Evolutionary conservation across 1,140 invertebrate species (phyloP), one percentile per base, ranked within the genome.

Genomic region (Thaumatotibia leucotreta): DNA sequence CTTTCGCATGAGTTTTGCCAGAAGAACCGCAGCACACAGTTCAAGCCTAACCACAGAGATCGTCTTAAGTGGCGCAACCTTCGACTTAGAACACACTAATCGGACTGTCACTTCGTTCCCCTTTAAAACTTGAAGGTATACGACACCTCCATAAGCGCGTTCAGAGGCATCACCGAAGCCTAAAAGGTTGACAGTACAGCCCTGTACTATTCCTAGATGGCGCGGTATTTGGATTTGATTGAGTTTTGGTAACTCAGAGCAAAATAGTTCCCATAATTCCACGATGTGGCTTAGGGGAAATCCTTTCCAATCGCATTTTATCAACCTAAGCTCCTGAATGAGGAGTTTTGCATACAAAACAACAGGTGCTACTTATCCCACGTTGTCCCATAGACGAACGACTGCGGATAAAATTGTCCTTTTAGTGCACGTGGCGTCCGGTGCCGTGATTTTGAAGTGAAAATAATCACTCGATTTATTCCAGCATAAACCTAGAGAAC

Each of bases 291-390:
- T 22, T 2, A 65, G 73, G 4, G 68, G 68, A 11, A 23, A 29
- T 14, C 68, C 68, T 66, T 89, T 83, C 82, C 86, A 89, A 5
- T 65, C 73, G 0, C 78, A 6, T 4, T 81, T 72, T 0, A 67
- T 5, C 11, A 33, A 20, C 80, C 81, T 83, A 14, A 84, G 62
- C 20, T 76, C 49, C 65, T 87, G 76, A 6, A 89, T 66, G 22
- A 83, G 63, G 4, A 84, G 68, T 71, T 86, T 87, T 1, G 68
- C 69, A 10, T 24, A 61, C n/a, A 87, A 66, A 0, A 70, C 70
- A 5, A 70, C 61, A 5, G 76, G 79, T 5, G 69, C 70, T 10
- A 72, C 58, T 14, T 73, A 72, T 0, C 79, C 70, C 11, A 82
- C 33, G 5, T 71, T 39, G 61, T 80, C 74, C 52, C 64, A 78